phyloP scores from a whole-genome alignment of 35 echinoderm and acorn worm species.

The Stichopus chloronotus region DNA sequence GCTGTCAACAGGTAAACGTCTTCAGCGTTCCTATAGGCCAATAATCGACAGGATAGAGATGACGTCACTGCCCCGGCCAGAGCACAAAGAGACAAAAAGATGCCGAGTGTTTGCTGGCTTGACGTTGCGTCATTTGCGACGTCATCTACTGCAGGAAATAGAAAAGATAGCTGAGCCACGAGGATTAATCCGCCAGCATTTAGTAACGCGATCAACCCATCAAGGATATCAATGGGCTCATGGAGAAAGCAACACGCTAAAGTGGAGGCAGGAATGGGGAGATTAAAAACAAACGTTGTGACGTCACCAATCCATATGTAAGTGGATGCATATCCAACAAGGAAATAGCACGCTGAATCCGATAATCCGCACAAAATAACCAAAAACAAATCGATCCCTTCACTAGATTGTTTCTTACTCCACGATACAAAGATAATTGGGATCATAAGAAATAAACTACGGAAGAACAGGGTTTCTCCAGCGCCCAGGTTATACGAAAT shows the following conservation, averaged over 20 bases:
- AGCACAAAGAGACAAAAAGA: neutral
- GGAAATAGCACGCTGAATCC: neutral
- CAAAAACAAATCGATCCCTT: neutral
- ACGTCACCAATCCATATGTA: constrained; percentile 21
- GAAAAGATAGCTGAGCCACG: neutral
- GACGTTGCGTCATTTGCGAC: neutral
- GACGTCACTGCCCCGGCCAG: neutral
- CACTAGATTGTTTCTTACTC: neutral
- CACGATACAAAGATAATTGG: neutral
- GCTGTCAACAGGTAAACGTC: neutral
- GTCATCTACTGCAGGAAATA: neutral
- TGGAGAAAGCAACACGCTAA: neutral
- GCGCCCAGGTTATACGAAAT: neutral
- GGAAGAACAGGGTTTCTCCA: neutral
- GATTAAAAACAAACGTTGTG: neutral
- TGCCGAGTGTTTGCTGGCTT: neutral
- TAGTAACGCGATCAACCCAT: neutral
- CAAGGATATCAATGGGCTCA: neutral
- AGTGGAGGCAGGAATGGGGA: neutral
- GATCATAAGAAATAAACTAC: neutral
- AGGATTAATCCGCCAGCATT: neutral
- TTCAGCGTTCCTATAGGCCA: constrained; percentile 11
- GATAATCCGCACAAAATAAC: neutral
- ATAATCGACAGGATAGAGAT: neutral
- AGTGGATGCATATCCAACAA: neutral